Percentiles rank a stretch among this genome's conserved stretches.
These are phyloP conservation scores for Tamandua tetradactyla DNA, from an alignment of 2,797 vertebrate species.

Conservation along the genomic window DNA sequence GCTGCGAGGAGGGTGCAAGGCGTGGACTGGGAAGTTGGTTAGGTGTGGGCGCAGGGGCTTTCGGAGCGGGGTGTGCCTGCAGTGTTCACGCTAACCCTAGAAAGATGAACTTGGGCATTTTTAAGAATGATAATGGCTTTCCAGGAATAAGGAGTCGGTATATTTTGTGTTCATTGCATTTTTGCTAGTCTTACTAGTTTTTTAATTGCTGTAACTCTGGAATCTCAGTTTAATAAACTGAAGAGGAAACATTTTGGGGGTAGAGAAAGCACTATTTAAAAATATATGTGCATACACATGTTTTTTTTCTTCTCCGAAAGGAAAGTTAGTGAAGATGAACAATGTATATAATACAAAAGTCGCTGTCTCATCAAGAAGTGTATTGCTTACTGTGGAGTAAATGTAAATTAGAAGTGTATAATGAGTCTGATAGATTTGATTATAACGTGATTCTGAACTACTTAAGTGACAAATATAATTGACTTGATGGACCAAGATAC, in stretches of 20 bases:
- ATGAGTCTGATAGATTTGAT: conserved; percentile 54
- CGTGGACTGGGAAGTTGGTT: conserved; percentile 72
- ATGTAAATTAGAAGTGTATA: conserved; percentile 50
- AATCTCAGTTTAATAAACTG: neutral
- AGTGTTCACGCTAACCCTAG: neutral
- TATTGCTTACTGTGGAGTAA: conserved; percentile 4
- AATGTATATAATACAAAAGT: conserved; percentile 9
- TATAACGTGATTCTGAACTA: neutral
- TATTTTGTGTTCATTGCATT: neutral
- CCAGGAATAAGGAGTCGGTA: conserved; percentile 44
- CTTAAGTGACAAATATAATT: conserved; percentile 53
- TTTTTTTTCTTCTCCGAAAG: neutral
- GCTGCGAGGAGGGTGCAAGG: conserved; percentile 59
- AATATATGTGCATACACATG: neutral
- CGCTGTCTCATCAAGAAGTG: conserved; percentile 23
- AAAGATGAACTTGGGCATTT: neutral
- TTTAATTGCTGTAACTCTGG: neutral
- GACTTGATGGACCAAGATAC: conserved; percentile 44
- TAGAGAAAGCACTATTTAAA: conserved; percentile 6
- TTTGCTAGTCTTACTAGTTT: neutral
- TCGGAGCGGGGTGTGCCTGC: neutral
- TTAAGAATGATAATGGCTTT: conserved; percentile 31
- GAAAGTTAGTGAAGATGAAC: conserved; percentile 55
- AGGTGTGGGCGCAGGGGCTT: neutral
- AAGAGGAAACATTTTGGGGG: neutral